Evolutionary conservation across 1,140 invertebrate genomes (phyloP), one percentile per base, ranked within the genome.

Genomic region (Pseudomyrmex flavicornis): DNA sequence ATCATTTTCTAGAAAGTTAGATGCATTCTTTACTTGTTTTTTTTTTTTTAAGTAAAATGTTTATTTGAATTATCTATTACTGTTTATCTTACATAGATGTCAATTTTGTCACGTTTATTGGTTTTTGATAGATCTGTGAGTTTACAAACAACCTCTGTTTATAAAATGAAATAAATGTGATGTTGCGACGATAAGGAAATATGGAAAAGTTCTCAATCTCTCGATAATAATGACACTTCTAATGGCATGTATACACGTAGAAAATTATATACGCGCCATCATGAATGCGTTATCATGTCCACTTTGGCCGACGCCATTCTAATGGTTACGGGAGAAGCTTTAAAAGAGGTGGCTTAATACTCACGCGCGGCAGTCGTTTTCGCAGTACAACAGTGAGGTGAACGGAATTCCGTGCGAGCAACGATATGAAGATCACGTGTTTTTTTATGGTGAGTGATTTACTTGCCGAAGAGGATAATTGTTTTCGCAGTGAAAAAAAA

Each of bases 381-480:
- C 56, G 75, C 52, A 69, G 58, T 76, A 62, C 66, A 76, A 85
- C 69, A 56, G 76, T 82, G 59, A 73, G 73, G 86, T 76, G 86
- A 88, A 56, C 69, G 70, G 52, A 26, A 88, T 62, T 69, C 56
- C 22, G 72, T 85, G 76, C 72, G 56, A 85, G 74, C 83, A 2
- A 63, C 83, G 74, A 83, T 44, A 90, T 90, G 89, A 90, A 35
- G 85, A 72, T 90, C 83, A 88, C 77, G 79, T 79, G 83, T 79
- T 62, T 90, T 15, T 52, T 85, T 54, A 90, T 68, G 87, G 89
- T 90, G 88, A 90, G 89, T 84, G 80, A 26, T 74, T 17, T n/a
- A n/a, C 48, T 10, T 17, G 46, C 0, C 26, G 54, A 26, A 2
- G 35, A 15, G 9, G 5, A n/a, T 5, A 63, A 48, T 22, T n/a